Base-by-base conservation (phyloP, 1,140 invertebrate genomes). In the Archivesica marissinica region DNA sequence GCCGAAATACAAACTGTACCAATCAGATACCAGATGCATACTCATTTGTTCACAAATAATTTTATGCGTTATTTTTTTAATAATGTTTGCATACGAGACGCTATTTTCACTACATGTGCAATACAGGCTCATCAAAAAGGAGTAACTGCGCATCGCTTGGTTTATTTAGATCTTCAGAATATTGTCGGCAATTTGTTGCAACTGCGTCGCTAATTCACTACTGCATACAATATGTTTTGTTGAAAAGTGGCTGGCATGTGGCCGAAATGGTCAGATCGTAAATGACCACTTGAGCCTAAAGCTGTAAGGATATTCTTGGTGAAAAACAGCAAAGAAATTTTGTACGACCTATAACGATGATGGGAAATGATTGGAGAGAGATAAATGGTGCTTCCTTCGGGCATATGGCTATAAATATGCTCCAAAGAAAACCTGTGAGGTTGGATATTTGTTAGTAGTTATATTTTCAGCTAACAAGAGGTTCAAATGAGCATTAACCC, bases 241-340 rank as follows among this genome's bases (percentile, higher is more conserved):
- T 50, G n/a, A 70, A 72, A 20, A 64, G 30, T 33, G 39, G 39
- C 41, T 28, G 38, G 28, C 68, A 72, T 72, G 68, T 72, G 68
- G 68, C 68, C 25, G 13, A 50, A 72, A 72, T 72, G 68, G 68
- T 72, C 41, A 47, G 50, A 20, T 33, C 35, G 41, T 72, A 72
- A 72, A 72, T 72, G 68, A 72, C 68, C 68, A 72, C 68, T 72
- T 72, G 39, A 72, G 41, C 9, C 39, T 35, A 64, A 64, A 35
- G 59, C 30, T 64, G 9, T 25, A 64, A 35, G 30, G 59, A 64
- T 64, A 64, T 64, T 33, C n/a, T 30, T 35, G 3, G 2, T 25
- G 23, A 28, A 17, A 3, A 64, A 15, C 15, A 7, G 59, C 59
- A 64, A 64, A 35, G 59, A 25, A 33, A 64, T 35, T 20, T 35